phyloP scores from a whole-genome alignment of 2,888 invertebrate species.

The Synanthedon andrenaeformis region DNA sequence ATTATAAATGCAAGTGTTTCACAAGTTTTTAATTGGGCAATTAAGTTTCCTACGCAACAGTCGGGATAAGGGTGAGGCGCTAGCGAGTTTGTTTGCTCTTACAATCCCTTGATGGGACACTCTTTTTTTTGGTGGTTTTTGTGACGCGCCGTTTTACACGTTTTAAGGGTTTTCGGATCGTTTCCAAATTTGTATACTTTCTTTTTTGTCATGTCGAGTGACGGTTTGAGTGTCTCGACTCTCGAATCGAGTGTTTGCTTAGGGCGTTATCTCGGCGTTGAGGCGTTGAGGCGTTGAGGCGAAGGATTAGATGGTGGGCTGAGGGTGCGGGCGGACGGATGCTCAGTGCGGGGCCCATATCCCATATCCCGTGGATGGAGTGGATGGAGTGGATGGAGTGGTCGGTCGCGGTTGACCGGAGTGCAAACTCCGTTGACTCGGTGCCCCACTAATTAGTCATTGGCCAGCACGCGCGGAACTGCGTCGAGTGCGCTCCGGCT shows the following conservation, averaged over 20 bases:
- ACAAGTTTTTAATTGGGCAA: too few relatives aligned
- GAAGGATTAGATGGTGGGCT: too few relatives aligned
- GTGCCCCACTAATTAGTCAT: background rate
- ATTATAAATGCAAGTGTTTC: too few relatives aligned
- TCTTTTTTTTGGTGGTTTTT: conserved; percentile 9
- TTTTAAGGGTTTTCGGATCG: conserved; percentile 41
- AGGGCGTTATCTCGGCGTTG: conserved; percentile 32
- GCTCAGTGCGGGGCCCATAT: background rate
- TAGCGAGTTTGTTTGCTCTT: conserved; percentile 9
- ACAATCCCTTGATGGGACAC: background rate
- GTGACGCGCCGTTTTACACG: conserved; percentile 46
- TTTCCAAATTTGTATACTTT: conserved; percentile 46
- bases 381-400: background rate
- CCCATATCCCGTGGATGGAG: background rate
- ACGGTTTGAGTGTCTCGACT: conserved; percentile 55
- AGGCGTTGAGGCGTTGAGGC: conserved; percentile 14
- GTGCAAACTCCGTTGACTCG: background rate
- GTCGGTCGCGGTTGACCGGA: conserved; percentile 4
- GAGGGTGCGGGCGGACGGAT: background rate
- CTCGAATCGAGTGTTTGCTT: conserved; percentile 57
- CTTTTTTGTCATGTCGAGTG: conserved; percentile 49
- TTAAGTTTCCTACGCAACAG: too few relatives aligned
- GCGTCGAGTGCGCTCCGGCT: background rate
- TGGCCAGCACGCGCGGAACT: background rate
- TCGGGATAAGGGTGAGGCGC: conserved; percentile 14